Conservation (phyloP, 1,140 invertebrate species). For the Drosophila asahinai region DNA sequence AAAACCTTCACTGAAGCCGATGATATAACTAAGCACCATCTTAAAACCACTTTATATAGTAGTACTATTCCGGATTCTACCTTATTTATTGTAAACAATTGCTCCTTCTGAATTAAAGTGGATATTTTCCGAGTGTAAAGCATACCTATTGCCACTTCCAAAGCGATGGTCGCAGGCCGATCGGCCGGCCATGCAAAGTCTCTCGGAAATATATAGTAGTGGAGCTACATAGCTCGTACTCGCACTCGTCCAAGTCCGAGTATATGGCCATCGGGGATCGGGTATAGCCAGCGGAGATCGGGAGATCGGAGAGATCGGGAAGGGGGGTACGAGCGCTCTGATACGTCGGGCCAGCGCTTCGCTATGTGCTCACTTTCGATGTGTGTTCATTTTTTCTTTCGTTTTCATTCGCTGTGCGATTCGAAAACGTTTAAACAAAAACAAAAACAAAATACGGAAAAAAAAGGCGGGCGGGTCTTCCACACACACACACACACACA, state of each 20-base stretch:
- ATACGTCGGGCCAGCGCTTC: constrained; percentile 68
- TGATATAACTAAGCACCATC: no score
- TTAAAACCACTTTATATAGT: no score
- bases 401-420: constrained; percentile 83
- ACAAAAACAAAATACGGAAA: constrained; percentile 45
- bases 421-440: constrained; percentile 82
- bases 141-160: constrained; percentile 17
- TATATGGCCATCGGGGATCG: background rate
- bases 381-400: constrained; percentile 83
- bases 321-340: constrained; percentile 50
- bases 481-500: constrained; percentile 57
- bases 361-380: constrained; percentile 81
- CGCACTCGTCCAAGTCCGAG: constrained; percentile 5
- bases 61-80: no score
- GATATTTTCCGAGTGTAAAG: background rate
- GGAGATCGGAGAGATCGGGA: background rate
- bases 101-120: background rate
- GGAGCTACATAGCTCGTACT: constrained; percentile 5
- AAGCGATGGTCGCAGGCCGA: constrained; percentile 20
- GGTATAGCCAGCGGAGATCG: background rate
- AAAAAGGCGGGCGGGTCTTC: constrained; percentile 77
- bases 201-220: constrained; percentile 18
- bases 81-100: background rate
- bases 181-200: constrained; percentile 56
- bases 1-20: no score